phyloP scores from a whole-genome alignment of 2,888 invertebrate species.

The Idaea dimidiata region DNA sequence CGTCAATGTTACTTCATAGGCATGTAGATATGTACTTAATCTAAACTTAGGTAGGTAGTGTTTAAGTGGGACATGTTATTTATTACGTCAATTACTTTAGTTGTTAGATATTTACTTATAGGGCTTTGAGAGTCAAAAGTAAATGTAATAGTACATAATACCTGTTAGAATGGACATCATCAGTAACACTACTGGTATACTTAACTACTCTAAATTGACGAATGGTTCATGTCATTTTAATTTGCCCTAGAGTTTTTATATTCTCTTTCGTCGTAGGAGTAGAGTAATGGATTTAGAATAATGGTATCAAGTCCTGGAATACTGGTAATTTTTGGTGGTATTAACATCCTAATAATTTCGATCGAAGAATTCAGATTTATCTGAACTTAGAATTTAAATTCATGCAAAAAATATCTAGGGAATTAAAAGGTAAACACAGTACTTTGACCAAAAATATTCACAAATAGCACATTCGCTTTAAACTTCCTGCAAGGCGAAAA shows the following conservation, averaged over 20 bases:
- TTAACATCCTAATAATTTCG: too few species aligned
- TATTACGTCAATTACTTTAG: neutral
- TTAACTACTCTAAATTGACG: too few species aligned
- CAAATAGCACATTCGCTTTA: neutral
- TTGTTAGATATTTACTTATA: neutral
- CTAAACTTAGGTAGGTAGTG: slow-evolving; percentile 2
- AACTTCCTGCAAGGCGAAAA: neutral
- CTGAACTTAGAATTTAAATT: neutral
- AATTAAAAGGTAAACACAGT: neutral
- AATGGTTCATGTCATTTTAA: too few species aligned
- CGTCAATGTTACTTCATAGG: slow-evolving; percentile 17
- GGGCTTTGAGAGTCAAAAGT: neutral
- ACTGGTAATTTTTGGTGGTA: too few species aligned
- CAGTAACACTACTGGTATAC: too few species aligned
- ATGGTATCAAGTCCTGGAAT: too few species aligned
- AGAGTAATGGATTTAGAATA: too few species aligned
- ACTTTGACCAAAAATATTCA: neutral
- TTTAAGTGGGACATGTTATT: slow-evolving; percentile 1
- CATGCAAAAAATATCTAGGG: neutral
- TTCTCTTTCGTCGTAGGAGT: too few species aligned
- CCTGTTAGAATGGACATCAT: too few species aligned
- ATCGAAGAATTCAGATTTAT: too few species aligned
- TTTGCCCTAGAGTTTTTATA: too few species aligned
- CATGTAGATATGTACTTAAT: neutral
- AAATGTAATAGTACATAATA: too few species aligned